Evolutionary conservation across 2,113 vertebrate genomes (phyloP).

Genomic region (Oenanthe melanoleuca): DNA sequence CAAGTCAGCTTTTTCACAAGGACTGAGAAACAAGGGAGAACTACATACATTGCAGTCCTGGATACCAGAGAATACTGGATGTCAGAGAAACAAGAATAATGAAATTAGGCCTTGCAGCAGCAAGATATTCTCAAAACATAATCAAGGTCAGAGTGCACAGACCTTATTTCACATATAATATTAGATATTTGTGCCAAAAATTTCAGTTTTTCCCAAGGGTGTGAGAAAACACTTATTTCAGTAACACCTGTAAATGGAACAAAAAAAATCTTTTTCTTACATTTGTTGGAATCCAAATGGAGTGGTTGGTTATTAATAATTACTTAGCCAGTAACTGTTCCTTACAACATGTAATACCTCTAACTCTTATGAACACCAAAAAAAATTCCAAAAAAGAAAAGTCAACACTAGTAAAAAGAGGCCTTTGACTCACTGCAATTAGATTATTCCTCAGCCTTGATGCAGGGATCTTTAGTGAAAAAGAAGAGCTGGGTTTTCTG

Average conservation of each 20-base stretch:
- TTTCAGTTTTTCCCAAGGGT: not conserved
- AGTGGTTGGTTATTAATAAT: not conserved
- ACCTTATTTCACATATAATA: not conserved
- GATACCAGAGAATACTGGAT: not conserved
- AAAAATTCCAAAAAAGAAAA: not conserved
- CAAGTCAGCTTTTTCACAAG: not conserved
- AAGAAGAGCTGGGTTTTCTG: not conserved
- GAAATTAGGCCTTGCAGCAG: not conserved
- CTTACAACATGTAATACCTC: not conserved
- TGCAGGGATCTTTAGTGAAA: not conserved
- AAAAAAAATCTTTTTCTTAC: not conserved
- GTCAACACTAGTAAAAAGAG: not conserved
- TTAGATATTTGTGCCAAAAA: not conserved
- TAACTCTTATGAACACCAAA: not conserved
- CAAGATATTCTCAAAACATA: not conserved
- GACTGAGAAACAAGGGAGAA: not conserved
- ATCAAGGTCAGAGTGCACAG: not conserved
- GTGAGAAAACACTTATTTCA: not conserved
- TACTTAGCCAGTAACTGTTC: not conserved
- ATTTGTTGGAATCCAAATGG: not conserved
- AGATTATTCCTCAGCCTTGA: not conserved
- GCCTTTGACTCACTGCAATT: not conserved
- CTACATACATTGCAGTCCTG: not conserved
- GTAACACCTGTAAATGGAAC: not conserved
- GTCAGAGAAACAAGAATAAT: not conserved